A percentile compares a stretch with the other conserved stretches of the same genome.
Evolutionary conservation across 2,113 vertebrate genomes (phyloP).

Genomic region (Crotalus viridis): DNA sequence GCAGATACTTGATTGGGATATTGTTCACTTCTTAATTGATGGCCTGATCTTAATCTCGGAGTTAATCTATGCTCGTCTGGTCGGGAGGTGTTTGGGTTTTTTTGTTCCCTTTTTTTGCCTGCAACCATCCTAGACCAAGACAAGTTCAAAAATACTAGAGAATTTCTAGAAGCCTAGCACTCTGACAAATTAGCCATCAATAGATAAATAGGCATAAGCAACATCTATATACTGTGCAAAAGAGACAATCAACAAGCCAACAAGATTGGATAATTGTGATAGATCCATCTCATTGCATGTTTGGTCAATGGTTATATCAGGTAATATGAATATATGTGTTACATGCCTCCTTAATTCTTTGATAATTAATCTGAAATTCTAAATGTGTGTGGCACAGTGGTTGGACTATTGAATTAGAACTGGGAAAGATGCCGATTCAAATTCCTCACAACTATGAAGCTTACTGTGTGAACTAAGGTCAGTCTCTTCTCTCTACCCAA

Average conservation of each 20-base stretch:
- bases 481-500: background rate
- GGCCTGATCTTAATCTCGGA: background rate
- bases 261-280: background rate
- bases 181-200: background rate
- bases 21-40: background rate
- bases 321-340: background rate
- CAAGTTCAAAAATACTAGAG: background rate
- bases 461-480: background rate
- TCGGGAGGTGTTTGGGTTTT: background rate
- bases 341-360: background rate
- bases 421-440: background rate
- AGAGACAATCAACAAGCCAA: background rate
- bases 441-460: background rate
- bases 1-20: background rate
- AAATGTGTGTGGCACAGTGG: background rate
- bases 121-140: background rate
- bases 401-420: background rate
- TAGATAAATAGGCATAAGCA: background rate
- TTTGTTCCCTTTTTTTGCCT: background rate
- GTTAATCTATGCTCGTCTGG: background rate
- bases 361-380: background rate
- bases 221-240: background rate
- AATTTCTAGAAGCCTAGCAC: background rate
- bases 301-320: background rate
- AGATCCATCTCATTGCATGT: background rate